Evolutionary conservation across 2,797 vertebrate genomes (phyloP).

Genomic region (Alosa sapidissima): DNA sequence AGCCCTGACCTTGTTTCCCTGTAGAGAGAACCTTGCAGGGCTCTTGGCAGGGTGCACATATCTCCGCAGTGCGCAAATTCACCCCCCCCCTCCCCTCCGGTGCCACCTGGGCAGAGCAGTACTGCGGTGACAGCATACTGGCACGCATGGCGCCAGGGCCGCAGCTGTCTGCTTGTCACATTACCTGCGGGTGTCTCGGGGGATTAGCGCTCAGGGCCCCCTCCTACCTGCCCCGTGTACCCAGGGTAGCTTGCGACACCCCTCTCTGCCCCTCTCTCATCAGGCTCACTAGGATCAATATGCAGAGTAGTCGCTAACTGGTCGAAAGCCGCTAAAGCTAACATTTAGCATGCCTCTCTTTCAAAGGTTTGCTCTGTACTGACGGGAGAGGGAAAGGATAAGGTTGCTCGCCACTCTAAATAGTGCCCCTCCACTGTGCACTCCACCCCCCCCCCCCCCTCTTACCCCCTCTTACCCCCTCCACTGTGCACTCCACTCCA

Average conservation of each 20-base stretch:
- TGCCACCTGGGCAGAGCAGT: background rate
- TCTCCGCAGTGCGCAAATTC: constrained; percentile 25
- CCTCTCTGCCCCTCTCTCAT: background rate
- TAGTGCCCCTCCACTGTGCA: constrained; percentile 37
- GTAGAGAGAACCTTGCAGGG: constrained; percentile 28
- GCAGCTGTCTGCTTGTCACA: constrained; percentile 76
- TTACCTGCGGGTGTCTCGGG: constrained; percentile 51
- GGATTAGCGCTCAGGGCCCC: constrained; percentile 63
- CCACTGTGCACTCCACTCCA: too few species aligned
- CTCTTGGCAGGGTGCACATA: constrained; percentile 34
- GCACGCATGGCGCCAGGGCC: constrained; percentile 52
- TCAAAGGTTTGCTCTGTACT: background rate
- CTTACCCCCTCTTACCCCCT: background rate
- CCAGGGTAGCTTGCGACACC: background rate
- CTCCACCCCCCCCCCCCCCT: background rate
- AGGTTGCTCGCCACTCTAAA: constrained; percentile 60
- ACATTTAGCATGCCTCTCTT: background rate
- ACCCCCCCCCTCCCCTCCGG: background rate
- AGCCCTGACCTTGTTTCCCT: constrained; percentile 42
- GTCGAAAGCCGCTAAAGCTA: constrained; percentile 9
- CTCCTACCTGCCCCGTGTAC: constrained; percentile 31
- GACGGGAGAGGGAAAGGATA: constrained; percentile 60
- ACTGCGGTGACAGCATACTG: constrained; percentile 42
- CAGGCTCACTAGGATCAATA: background rate
- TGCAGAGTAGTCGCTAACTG: background rate